Percentiles rank a stretch among this genome's conserved stretches.
Evolutionary conservation across 2,888 invertebrate genomes (phyloP).

Genomic region (Dorcus parallelipipedus): DNA sequence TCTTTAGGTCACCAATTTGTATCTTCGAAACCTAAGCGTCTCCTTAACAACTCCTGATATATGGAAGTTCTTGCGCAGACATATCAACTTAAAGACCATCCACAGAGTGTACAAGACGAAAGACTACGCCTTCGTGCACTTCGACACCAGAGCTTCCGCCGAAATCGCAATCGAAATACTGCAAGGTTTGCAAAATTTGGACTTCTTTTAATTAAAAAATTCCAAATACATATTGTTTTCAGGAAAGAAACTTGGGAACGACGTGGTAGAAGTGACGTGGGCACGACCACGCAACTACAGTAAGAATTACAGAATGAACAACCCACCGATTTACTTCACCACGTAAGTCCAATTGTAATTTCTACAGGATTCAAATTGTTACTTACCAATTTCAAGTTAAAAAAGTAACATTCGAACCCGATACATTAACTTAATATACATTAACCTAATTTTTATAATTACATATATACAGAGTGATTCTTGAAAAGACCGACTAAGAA

Average conservation of each 20-base stretch:
- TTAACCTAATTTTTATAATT: no score
- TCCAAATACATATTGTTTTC: background rate
- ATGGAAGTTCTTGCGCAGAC: background rate
- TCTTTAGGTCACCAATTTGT: conserved; percentile 72
- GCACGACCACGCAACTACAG: conserved; percentile 36
- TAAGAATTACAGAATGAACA: conserved; percentile 27
- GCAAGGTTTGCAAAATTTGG: conserved; percentile 32
- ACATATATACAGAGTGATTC: no score
- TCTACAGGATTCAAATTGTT: no score
- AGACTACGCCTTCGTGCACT: conserved; percentile 60
- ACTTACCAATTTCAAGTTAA: no score
- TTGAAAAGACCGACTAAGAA: no score
- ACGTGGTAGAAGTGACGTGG: conserved; percentile 34
- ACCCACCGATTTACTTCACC: conserved; percentile 33
- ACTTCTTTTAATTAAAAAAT: background rate
- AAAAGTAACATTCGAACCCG: no score
- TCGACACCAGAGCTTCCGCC: conserved; percentile 50
- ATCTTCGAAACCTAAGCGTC: conserved; percentile 58
- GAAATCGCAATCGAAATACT: conserved; percentile 38
- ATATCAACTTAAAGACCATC: background rate
- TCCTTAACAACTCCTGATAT: background rate
- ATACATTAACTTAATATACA: no score
- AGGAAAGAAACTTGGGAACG: conserved; percentile 12
- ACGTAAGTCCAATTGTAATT: conserved; percentile 25
- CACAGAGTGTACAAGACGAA: background rate